Evolutionary conservation across 2,888 invertebrate species (phyloP), one percentile per base, ranked within the genome.

Genomic region (Xestobium rufovillosum): DNA sequence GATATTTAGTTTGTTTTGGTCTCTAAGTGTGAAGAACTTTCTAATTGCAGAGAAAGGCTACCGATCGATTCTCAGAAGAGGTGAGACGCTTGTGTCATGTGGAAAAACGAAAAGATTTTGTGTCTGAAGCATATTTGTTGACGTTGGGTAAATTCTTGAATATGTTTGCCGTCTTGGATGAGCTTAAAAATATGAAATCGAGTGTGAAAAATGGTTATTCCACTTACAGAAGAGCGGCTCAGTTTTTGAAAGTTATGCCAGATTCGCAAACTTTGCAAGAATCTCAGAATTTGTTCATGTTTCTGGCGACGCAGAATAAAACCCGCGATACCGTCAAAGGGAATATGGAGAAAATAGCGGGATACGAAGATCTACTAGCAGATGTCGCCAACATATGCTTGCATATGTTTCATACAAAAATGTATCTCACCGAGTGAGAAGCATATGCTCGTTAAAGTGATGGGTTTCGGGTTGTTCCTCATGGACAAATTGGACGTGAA

Each of bases 111-210:
- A 90, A 95, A 60, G 97, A 97, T 67, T 98, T 97, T 69, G 91
- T 98, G 0, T 96, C 95, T 0, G 95, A 96, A 64, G 96, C 97
- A 0, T 97, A 98, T 65, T 72, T 98, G 9, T 70, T 98, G 32
- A 97, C 97, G 0, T 74, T 98, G 31, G 97, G 96, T 42, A 95
- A 96, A 70, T 94, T 98, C 54, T 92, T 98, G 42, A 98, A 98
- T 66, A 98, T 98, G 97, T 97, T 98, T 73, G 97, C 96, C 4
- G 95, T 97, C 9, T 70, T 98, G 13, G 98, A 98, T 66, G 97
- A 98, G 61, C 70, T 98, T n/a, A 98, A 98, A 68, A 97, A 98
- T 63, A 98, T 98, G 97, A 98, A 98, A 67, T 94, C 96, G 0
- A 95, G 95, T 45, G 96, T 98, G 0, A 97, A 97, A 69, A 98